These are phyloP conservation scores for Cottoperca gobio DNA, from an alignment of 2,797 vertebrate genomes.

Conservation along the genomic window DNA sequence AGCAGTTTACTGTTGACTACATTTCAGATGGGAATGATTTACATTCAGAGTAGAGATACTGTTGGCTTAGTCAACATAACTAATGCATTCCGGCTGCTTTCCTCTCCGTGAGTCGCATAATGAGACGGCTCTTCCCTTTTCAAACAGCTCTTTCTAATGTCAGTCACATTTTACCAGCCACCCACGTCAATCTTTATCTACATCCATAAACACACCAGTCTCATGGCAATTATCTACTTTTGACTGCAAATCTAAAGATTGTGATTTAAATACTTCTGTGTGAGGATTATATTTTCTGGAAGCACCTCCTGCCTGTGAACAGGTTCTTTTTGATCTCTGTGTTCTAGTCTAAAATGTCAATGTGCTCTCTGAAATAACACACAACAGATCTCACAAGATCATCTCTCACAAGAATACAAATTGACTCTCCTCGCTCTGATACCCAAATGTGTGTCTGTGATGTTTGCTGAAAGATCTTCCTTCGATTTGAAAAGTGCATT, in stretches of 20 bases:
- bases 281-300: constrained; percentile 6
- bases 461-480: constrained; percentile 12
- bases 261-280: constrained; percentile 23
- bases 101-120: background rate
- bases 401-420: constrained; percentile 20
- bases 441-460: constrained; percentile 19
- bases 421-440: constrained; percentile 3
- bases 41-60: constrained; percentile 22
- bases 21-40: background rate
- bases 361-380: constrained; percentile 4
- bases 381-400: background rate
- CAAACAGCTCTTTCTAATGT: constrained; percentile 31
- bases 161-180: constrained; percentile 27
- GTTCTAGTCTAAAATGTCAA: background rate
- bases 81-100: constrained; percentile 1
- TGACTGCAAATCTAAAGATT: constrained; percentile 5
- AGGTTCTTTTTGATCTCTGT: constrained; percentile 4
- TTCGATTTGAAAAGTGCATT: constrained; percentile 23
- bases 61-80: constrained; percentile 2
- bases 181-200: constrained; percentile 5
- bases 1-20: background rate
- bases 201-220: constrained; percentile 7
- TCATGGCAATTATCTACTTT: background rate
- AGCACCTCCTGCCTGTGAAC: constrained; percentile 7
- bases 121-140: constrained; percentile 15